Conservation (phyloP, 2,113 vertebrate genomes). For the Sturnus vulgaris region DNA sequence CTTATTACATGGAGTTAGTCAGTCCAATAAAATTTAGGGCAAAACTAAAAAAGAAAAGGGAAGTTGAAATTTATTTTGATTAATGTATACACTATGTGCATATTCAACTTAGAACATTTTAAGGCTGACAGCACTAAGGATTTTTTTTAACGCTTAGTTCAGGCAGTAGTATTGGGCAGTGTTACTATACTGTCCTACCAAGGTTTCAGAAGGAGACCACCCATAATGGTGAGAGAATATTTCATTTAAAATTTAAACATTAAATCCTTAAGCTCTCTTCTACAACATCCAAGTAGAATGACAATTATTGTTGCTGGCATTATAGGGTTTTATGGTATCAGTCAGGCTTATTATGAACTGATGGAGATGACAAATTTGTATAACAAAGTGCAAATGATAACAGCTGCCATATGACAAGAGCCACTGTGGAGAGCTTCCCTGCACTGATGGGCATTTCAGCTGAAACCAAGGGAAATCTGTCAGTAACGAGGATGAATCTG, state of each 20-base stretch:
- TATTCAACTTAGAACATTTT: not conserved
- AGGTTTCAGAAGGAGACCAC: constrained; percentile 34
- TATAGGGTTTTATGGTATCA: not conserved
- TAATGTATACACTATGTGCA: not conserved
- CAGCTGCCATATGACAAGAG: not conserved
- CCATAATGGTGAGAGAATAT: constrained; percentile 27
- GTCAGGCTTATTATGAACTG: not conserved
- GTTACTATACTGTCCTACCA: not conserved
- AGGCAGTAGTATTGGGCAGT: not conserved
- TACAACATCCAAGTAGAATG: not conserved
- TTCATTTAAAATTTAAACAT: constrained; percentile 31
- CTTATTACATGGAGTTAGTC: constrained; percentile 14
- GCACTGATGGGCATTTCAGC: not conserved
- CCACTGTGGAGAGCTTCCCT: not conserved
- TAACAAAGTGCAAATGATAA: constrained; percentile 20
- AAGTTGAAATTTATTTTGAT: constrained; percentile 14
- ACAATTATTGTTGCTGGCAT: not conserved
- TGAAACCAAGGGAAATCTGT: not conserved
- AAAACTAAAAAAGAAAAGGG: constrained; percentile 20
- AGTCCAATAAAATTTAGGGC: constrained; percentile 1
- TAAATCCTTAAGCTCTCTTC: constrained; percentile 24
- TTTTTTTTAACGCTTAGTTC: not conserved
- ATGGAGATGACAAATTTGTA: not conserved
- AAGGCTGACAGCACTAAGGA: not conserved
- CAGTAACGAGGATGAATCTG: not conserved